Percentiles rank a stretch among this genome's conserved stretches.
Conservation (phyloP, 2,797 vertebrate species). For the Pangasius djambal region DNA sequence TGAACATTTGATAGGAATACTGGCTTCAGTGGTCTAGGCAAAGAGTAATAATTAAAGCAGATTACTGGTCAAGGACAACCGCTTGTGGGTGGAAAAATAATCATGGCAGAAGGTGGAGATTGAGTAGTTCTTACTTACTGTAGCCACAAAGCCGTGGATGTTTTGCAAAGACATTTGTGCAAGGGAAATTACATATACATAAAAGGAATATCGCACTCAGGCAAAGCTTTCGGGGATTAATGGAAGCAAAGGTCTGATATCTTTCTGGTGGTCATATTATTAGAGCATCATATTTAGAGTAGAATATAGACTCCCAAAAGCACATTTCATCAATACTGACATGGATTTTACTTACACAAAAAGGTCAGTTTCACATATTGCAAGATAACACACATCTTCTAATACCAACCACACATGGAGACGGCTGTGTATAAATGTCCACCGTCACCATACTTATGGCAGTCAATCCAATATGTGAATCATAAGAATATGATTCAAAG, state of each 20-base stretch:
- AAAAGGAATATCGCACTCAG: not conserved
- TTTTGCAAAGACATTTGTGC: not conserved
- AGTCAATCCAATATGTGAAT: not conserved
- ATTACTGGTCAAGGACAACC: constrained; percentile 10
- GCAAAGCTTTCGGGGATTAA: not conserved
- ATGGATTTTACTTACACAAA: constrained; percentile 6
- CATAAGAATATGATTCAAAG: not conserved
- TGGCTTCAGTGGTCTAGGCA: not conserved
- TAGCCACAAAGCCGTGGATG: not conserved
- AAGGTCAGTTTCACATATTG: not conserved
- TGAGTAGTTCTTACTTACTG: not conserved
- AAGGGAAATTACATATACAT: not conserved
- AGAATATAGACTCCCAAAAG: not conserved
- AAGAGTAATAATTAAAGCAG: not conserved
- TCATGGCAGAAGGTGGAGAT: not conserved
- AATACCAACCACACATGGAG: not conserved
- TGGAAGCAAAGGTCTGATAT: not conserved
- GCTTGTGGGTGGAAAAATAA: constrained; percentile 26
- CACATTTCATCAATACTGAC: not conserved
- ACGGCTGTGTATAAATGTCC: not conserved
- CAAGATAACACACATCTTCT: not conserved
- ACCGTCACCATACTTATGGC: not conserved
- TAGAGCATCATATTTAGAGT: not conserved
- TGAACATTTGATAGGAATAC: not conserved
- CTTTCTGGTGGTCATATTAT: constrained; percentile 31